A percentile compares a stretch with the other conserved stretches of the same genome.
Conservation (phyloP, 2,888 invertebrate genomes). For the Brassicogethes aeneus region DNA sequence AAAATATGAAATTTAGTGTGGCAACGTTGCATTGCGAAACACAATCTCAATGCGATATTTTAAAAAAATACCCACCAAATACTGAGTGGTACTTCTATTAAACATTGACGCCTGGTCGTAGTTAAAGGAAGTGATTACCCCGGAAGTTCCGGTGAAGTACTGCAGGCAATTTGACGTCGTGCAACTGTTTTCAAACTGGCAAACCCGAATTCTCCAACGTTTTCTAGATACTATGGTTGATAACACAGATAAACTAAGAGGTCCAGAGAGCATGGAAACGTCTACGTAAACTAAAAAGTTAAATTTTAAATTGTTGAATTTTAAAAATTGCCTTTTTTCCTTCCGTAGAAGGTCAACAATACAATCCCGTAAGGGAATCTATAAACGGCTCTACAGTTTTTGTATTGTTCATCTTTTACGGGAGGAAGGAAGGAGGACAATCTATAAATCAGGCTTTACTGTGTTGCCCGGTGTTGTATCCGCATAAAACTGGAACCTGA, state of each 20-base stretch:
- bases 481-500: slow-evolving; percentile 62
- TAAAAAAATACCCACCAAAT: slow-evolving; percentile 46
- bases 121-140: slow-evolving; percentile 62
- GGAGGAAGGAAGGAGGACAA: no score
- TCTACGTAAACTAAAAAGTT: slow-evolving; percentile 57
- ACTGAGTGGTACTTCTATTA: slow-evolving; percentile 48
- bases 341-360: no score
- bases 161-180: slow-evolving; percentile 52
- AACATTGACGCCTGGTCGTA: slow-evolving; percentile 52
- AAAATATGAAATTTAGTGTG: slow-evolving; percentile 29
- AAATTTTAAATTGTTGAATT: no score
- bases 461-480: slow-evolving; percentile 68
- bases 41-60: not conserved
- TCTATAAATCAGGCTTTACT: no score
- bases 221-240: slow-evolving; percentile 47
- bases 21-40: no score
- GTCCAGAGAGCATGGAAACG: slow-evolving; percentile 53
- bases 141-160: slow-evolving; percentile 50
- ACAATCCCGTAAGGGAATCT: no score
- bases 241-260: slow-evolving; percentile 56
- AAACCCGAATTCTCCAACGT: slow-evolving; percentile 56
- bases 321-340: no score
- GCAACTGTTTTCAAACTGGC: slow-evolving; percentile 39
- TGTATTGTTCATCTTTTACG: no score
- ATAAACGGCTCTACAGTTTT: no score